Evolutionary conservation across 2,797 vertebrate genomes (phyloP).

Genomic region (Mionectes olivaceus): DNA sequence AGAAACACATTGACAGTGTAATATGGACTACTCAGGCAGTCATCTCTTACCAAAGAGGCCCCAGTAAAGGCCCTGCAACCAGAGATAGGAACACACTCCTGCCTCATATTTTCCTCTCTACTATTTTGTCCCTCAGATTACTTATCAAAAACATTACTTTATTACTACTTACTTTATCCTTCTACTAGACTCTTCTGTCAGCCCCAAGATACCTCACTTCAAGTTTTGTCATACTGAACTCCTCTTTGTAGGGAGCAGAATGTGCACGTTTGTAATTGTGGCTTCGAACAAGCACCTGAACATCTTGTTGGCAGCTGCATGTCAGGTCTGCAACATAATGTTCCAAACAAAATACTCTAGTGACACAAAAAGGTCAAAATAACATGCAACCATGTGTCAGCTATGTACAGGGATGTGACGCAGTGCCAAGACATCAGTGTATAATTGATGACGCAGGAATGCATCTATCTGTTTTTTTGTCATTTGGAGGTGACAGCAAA

Average conservation of each 20-base stretch:
- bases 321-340: not conserved
- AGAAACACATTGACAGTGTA: not conserved
- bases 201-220: not conserved
- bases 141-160: not conserved
- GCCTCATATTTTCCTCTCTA: not conserved
- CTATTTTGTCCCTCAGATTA: not conserved
- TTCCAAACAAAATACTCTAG: not conserved
- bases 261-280: accelerated
- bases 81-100: not conserved
- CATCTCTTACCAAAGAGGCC: not conserved
- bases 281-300: not conserved
- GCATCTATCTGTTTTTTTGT: not conserved
- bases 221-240: not conserved
- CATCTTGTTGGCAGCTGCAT: not conserved
- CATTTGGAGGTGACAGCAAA: not conserved
- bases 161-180: not conserved
- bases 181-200: not conserved
- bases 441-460: not conserved
- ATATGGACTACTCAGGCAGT: not conserved
- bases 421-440: not conserved
- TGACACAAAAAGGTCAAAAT: not conserved
- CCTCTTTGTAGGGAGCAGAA: accelerated
- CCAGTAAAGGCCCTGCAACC: not conserved
- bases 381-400: not conserved
- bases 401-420: not conserved